These are phyloP conservation scores for Spodoptera picta DNA, from an alignment of 2,888 invertebrate genomes.

Conservation along the genomic window DNA sequence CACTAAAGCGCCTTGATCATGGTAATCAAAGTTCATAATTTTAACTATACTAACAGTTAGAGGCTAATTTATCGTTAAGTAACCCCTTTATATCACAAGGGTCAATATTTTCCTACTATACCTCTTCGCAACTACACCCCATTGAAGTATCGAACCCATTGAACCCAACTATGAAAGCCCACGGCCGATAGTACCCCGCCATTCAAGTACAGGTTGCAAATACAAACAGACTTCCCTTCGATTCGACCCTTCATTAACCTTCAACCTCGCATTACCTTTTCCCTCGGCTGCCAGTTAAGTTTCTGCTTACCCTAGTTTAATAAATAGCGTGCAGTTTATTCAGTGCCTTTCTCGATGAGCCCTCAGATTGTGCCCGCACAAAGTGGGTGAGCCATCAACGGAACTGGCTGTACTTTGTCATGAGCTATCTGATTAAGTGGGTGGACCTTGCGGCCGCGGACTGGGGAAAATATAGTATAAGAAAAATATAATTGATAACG, in stretches of 20 bases:
- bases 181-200: neutral
- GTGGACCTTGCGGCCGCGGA: neutral
- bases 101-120: too few species aligned
- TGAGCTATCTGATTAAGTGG: constrained; percentile 42
- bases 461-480: constrained; percentile 12
- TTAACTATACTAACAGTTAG: too few species aligned
- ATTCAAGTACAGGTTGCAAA: constrained; percentile 6
- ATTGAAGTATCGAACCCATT: too few species aligned
- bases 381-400: constrained; percentile 36
- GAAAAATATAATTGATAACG: constrained; percentile 3
- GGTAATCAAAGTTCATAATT: too few species aligned
- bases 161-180: too few species aligned
- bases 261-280: constrained; percentile 4
- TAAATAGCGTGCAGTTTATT: constrained; percentile 36
- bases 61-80: too few species aligned
- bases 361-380: constrained; percentile 32
- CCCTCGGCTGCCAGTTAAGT: neutral
- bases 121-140: too few species aligned
- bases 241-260: constrained; percentile 23
- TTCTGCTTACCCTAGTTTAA: constrained; percentile 14
- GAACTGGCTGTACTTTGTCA: constrained; percentile 36
- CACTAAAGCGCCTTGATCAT: too few species aligned
- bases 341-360: constrained; percentile 14
- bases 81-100: too few species aligned
- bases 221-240: constrained; percentile 12